phyloP scores from a whole-genome alignment of 2,797 vertebrate species.

The Neopelma chrysocephalum region DNA sequence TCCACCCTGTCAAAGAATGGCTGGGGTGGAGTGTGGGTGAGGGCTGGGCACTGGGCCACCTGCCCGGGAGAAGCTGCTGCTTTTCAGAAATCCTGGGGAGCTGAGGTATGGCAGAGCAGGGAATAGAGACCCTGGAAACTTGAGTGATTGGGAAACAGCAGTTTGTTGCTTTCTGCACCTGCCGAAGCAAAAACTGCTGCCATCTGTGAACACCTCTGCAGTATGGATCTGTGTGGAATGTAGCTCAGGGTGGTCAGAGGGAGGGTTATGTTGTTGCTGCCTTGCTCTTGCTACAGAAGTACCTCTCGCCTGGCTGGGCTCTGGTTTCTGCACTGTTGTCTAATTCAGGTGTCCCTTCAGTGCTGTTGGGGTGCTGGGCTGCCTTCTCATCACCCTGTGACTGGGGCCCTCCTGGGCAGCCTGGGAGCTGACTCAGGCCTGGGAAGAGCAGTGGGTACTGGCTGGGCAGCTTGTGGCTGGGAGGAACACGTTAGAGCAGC shows the following conservation, averaged over 20 bases:
- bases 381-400: neutral
- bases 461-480: neutral
- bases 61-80: neutral
- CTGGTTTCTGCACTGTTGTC: neutral
- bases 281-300: neutral
- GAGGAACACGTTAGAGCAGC: neutral
- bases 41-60: neutral
- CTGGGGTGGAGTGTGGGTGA: conserved; percentile 5
- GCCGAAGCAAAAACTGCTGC: neutral
- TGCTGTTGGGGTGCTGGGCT: neutral
- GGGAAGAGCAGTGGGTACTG: neutral
- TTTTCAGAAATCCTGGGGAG: conserved; percentile 35
- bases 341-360: neutral
- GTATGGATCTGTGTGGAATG: accelerated
- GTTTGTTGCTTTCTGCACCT: neutral
- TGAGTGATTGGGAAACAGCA: neutral
- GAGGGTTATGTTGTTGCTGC: neutral
- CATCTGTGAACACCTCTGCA: neutral
- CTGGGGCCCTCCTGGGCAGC: neutral
- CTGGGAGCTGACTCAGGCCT: neutral
- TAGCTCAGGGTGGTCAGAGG: neutral
- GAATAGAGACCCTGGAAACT: neutral
- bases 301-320: neutral
- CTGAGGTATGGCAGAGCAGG: neutral
- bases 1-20: conserved; percentile 60